Evolutionary conservation across 1,140 invertebrate species (phyloP), one percentile per base, ranked within the genome.

Genomic region (Drosophila watanabei): DNA sequence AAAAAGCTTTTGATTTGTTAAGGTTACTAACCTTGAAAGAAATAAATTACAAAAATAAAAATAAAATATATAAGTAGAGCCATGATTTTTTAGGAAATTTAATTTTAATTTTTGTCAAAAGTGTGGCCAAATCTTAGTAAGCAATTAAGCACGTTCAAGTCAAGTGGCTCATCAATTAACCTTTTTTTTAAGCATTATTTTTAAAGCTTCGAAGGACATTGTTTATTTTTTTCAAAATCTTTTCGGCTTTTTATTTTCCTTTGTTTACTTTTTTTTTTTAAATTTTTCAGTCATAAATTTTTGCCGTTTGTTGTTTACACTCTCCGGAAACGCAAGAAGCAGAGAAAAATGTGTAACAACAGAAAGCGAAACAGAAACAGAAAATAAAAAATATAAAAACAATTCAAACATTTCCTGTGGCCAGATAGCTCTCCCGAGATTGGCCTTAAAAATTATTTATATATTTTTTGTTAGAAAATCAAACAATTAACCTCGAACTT

Each of bases 401-500:
- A 82, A 64, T 59, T 48, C 60, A 65, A 88, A 88, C 84, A 88
- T 89, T 88, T 88, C 84, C 84, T 88, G 84, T 88, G 80, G 60
- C 28, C 49, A 69, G 75, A 73, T 85, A 43, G 56, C 83, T 85
- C 82, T 73, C 76, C 32, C 57, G 84, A 87, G 84, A 88, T 87
- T 80, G 84, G 69, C 72, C 80, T 68, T 80, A 84, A 80, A 87
- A 87, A 78, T 79, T 68, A 57, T 62, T 83, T 75, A 68, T 68
- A 66, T 85, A 49, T 71, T 85, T 79, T 77, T 89, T 89, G 81
- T 89, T 89, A 90, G 86, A 89, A 89, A 89, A 89, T 89, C 85
- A 88, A 88, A 88, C 85, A 89, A 89, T 89, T 89, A 90, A 89
- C 85, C 85, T 90, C 85, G 86, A 89, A 90, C 82, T 85, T 85